phyloP scores from a whole-genome alignment of 2,113 vertebrate species.

The Microtus montanus region DNA sequence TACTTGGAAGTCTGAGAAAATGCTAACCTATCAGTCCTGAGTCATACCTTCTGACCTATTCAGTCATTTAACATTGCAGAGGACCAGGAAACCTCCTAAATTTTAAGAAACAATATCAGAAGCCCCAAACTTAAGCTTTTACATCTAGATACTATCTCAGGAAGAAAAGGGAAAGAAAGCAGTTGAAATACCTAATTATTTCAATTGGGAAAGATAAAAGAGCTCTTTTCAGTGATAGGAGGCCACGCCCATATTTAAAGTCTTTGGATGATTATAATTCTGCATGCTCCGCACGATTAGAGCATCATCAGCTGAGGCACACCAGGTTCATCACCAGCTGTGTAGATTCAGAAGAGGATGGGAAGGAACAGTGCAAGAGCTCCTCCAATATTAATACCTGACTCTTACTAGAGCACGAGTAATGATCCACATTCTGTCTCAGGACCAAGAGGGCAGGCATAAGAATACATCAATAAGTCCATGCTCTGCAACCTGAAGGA shows the following conservation, averaged over 20 bases:
- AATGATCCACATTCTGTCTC: too few species aligned
- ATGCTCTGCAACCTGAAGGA: not conserved
- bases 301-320: not conserved
- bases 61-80: not conserved
- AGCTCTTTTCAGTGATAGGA: not conserved
- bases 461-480: not conserved
- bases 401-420: not conserved
- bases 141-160: not conserved
- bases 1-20: not conserved
- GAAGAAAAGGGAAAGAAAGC: not conserved
- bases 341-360: not conserved
- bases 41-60: not conserved
- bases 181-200: not conserved
- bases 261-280: accelerated
- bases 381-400: not conserved
- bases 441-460: not conserved
- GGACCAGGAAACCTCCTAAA: not conserved
- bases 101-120: not conserved
- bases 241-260: not conserved
- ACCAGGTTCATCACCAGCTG: not conserved
- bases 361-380: not conserved
- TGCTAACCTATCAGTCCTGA: not conserved
- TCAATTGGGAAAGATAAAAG: not conserved
- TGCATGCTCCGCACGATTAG: not conserved
- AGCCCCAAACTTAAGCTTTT: not conserved